phyloP scores from a whole-genome alignment of 2,797 vertebrate genomes.

The Melanotaenia parkinsoni region DNA sequence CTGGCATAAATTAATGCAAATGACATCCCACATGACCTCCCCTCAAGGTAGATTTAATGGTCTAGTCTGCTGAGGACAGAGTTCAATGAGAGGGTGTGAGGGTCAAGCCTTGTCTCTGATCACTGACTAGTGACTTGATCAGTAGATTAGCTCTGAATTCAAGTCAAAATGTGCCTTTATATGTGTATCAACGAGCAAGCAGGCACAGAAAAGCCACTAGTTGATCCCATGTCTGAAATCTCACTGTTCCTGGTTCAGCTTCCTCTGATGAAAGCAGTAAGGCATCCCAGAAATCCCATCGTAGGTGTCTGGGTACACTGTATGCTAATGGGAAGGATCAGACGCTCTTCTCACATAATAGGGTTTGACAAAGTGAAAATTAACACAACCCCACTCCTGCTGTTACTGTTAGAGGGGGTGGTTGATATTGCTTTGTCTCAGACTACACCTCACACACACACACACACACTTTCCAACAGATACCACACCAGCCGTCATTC shows the following conservation, averaged over 20 bases:
- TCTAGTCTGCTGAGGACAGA: slow-evolving; percentile 65
- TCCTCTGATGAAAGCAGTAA: slow-evolving; percentile 57
- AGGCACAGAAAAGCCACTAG: slow-evolving; percentile 48
- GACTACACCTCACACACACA: slow-evolving; percentile 32
- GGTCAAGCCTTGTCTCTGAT: slow-evolving; percentile 56
- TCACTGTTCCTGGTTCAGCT: slow-evolving; percentile 31
- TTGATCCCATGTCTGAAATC: slow-evolving; percentile 55
- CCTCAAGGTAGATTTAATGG: slow-evolving; percentile 63
- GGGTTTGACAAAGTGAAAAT: slow-evolving; percentile 84
- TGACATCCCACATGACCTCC: slow-evolving; percentile 65
- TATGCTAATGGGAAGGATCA: slow-evolving; percentile 73
- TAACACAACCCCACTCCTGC: slow-evolving; percentile 79
- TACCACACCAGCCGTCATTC: slow-evolving; percentile 69
- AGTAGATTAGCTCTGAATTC: slow-evolving; percentile 28
- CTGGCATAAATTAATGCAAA: slow-evolving; percentile 83
- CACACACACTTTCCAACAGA: slow-evolving; percentile 57
- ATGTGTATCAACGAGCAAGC: not conserved
- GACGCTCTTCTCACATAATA: slow-evolving; percentile 76
- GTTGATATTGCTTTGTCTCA: slow-evolving; percentile 72
- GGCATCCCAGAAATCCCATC: slow-evolving; percentile 52
- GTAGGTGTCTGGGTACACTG: slow-evolving; percentile 64
- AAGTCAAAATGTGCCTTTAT: not conserved
- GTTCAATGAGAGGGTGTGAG: slow-evolving; percentile 64
- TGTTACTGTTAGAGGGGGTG: slow-evolving; percentile 73
- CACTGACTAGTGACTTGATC: slow-evolving; percentile 38